Base-by-base conservation (phyloP, 1,140 invertebrate species). In the Anoplolepis gracilipes region DNA sequence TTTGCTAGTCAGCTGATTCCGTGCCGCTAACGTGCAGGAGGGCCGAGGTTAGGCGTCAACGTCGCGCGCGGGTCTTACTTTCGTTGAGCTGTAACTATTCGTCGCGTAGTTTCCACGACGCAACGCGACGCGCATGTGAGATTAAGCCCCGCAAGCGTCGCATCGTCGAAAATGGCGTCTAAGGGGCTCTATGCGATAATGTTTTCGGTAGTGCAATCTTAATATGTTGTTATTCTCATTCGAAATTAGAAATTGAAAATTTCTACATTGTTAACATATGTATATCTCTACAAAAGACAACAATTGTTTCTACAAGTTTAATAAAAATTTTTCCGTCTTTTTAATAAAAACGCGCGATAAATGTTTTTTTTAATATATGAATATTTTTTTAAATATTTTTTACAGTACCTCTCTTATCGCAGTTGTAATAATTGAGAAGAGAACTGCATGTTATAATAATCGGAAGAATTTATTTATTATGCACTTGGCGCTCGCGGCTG, bases 1-100 rank as follows among this genome's bases (percentile, higher is more conserved):
- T 95, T 95, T 94, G 91, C 94, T 94, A 94, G 94, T 95, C 94
- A 95, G 94, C 94, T 95, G 94, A 95, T 94, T 92, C 93, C 78
- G 90, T 79, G 46, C 70, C 76, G 89, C 46, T 89, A 87, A 88
- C 87, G 91, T 88, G 87, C 85, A 86, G 85, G 88, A 91, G 91
- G 67, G 53, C 91, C 85, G 91, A 90, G 90, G 91, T 92, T 92
- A 91, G 92, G 92, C 72, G 84, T 70, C 78, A 86, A 62, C 70
- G 84, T 75, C 87, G 75, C 53, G 86, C 49, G 19, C 33, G 76
- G 33, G 75, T 70, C 84, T 65, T 81, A 69, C 62, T 81, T 81
- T 85, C 84, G 62, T 85, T 36, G 75, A 25, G 62, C 64, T 33
- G 78, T 33, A 73, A 61, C 67, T 46, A 59, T 69, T 59, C 67